Percentiles rank a stretch among this genome's conserved stretches.
These are phyloP conservation scores for Caiman crocodilus DNA, from an alignment of 2,797 vertebrate species.

Conservation along the genomic window DNA sequence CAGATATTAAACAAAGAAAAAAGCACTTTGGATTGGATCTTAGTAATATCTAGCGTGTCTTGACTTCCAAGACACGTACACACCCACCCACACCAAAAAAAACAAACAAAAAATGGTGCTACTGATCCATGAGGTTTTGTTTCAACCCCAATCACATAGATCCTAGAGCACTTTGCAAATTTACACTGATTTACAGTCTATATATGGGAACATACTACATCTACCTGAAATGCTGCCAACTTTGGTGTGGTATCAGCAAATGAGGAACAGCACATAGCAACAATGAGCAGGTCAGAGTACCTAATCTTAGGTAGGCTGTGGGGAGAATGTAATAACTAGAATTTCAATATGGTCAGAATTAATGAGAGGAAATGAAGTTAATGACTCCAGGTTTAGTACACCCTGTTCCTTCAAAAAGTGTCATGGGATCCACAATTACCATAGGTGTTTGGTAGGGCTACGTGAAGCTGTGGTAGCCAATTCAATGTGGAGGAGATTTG, in stretches of 20 bases:
- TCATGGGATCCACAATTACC: background rate
- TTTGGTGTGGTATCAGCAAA: slow-evolving; percentile 1
- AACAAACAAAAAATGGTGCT: background rate
- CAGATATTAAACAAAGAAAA: background rate
- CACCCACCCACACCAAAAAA: too few relatives aligned
- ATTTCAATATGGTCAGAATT: background rate
- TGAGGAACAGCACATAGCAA: background rate
- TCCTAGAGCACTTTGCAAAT: background rate
- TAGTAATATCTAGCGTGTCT: background rate
- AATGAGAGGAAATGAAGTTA: background rate
- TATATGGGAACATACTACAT: background rate
- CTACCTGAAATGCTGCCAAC: background rate
- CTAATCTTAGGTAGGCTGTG: background rate
- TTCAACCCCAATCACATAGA: background rate
- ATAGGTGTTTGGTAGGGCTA: background rate
- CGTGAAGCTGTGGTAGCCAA: too few relatives aligned
- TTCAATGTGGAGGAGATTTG: too few relatives aligned
- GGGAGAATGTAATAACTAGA: background rate
- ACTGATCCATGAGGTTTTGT: background rate
- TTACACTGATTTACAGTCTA: background rate
- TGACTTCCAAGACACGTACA: background rate
- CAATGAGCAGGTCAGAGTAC: background rate
- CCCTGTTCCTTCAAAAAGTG: slow-evolving; percentile 1
- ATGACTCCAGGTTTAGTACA: background rate
- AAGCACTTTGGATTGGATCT: background rate